Percentiles rank a stretch among this genome's conserved stretches.
Conservation (phyloP, 2,888 invertebrate species). For the Tipula helvola region DNA sequence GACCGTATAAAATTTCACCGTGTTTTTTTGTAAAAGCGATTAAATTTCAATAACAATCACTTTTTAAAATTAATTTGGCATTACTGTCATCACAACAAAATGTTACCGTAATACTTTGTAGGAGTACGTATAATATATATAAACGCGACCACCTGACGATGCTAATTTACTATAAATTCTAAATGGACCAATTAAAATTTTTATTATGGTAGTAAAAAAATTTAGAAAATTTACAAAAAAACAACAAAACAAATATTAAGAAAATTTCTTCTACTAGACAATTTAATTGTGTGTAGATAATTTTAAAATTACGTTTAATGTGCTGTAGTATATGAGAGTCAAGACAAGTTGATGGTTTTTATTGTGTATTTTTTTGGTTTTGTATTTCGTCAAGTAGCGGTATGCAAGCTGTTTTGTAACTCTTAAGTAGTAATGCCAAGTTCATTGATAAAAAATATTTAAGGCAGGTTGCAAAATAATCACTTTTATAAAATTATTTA, state of each 20-base stretch:
- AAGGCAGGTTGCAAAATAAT: no score
- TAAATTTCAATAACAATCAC: background rate
- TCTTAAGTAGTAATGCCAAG: background rate
- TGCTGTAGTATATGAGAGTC: no score
- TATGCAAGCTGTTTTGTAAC: background rate
- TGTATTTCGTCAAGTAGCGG: no score
- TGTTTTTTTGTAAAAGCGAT: background rate
- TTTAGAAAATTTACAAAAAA: background rate
- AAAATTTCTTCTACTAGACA: background rate
- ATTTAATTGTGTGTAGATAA: background rate
- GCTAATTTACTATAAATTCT: background rate
- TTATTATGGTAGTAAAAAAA: background rate
- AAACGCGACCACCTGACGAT: background rate
- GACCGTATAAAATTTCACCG: background rate
- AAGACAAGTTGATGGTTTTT: background rate
- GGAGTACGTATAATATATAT: background rate
- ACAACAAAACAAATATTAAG: background rate
- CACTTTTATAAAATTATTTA: no score
- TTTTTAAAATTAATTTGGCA: background rate
- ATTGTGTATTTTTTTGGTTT: background rate
- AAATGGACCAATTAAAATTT: background rate
- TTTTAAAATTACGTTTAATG: background rate
- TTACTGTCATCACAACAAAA: background rate
- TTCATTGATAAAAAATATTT: background rate
- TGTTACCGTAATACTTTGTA: background rate